phyloP scores from a whole-genome alignment of 64 coral and sea anemone species.

The Montipora capricornis region DNA sequence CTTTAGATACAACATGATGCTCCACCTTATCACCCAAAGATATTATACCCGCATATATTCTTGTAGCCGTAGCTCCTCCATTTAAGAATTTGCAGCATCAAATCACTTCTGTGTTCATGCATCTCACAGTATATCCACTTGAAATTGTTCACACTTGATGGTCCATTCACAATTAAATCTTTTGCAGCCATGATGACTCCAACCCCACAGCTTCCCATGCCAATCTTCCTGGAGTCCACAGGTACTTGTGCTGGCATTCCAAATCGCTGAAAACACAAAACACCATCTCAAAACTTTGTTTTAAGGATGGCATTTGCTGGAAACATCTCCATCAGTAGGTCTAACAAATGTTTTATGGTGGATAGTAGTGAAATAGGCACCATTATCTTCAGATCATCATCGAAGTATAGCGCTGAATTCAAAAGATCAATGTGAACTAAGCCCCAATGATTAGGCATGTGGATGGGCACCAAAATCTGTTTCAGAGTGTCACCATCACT shows the following conservation, averaged over 20 bases:
- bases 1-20: no score
- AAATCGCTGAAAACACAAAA: neutral
- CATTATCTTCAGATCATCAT: no score
- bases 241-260: slow-evolving; percentile 41
- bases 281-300: neutral
- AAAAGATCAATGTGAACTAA: no score
- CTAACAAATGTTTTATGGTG: no score
- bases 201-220: slow-evolving; percentile 45
- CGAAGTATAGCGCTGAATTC: no score
- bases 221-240: neutral
- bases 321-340: no score
- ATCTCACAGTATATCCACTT: slow-evolving; percentile 36
- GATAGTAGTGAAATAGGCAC: neutral
- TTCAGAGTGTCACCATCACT: no score
- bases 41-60: no score
- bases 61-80: neutral
- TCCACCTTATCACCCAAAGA: no score
- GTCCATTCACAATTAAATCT: slow-evolving; percentile 44
- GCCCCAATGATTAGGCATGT: no score
- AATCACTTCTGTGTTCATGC: neutral
- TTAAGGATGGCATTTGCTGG: neutral
- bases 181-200: slow-evolving; percentile 41
- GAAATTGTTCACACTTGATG: neutral
- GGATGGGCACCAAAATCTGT: no score
- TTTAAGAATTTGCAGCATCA: slow-evolving; percentile 48